Evolutionary conservation across 2,888 invertebrate species (phyloP).

Genomic region (Unio pictorum): DNA sequence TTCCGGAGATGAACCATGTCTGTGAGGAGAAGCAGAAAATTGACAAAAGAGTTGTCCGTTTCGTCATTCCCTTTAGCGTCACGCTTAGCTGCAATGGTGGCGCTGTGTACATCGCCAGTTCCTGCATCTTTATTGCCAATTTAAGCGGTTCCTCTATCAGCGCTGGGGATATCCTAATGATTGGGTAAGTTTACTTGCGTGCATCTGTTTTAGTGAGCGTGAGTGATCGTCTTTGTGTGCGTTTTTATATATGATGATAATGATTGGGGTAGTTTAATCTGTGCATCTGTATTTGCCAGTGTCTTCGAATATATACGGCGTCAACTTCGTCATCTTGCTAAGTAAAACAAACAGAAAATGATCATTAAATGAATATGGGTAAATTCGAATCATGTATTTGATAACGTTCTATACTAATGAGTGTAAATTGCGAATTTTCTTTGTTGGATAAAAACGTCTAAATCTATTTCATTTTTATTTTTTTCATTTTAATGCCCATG

Average conservation of each 20-base stretch:
- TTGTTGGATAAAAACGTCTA: too few relatives aligned
- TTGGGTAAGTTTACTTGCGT: conserved; percentile 47
- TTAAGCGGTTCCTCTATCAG: conserved; percentile 35
- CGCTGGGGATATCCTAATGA: conserved; percentile 38
- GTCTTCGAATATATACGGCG: too few relatives aligned
- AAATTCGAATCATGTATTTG: too few relatives aligned
- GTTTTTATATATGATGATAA: background rate
- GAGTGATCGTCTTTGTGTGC: background rate
- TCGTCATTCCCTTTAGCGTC: conserved; percentile 60
- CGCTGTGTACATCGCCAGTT: conserved; percentile 56
- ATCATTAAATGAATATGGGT: too few relatives aligned
- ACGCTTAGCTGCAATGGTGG: conserved; percentile 65
- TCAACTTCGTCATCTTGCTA: too few relatives aligned
- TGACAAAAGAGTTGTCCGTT: conserved; percentile 51
- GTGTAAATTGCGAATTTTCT: too few relatives aligned
- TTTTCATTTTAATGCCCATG: too few relatives aligned
- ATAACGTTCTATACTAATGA: too few relatives aligned
- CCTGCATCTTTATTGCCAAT: conserved; percentile 56
- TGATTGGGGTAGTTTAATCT: too few relatives aligned
- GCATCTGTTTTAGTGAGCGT: background rate
- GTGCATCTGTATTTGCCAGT: too few relatives aligned
- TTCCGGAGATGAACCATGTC: conserved; percentile 60
- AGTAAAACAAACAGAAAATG: too few relatives aligned
- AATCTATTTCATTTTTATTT: too few relatives aligned
- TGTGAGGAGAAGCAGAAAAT: conserved; percentile 55